Conservation (phyloP, 2,797 vertebrate genomes). For the Phrynocephalus vlangalii region DNA sequence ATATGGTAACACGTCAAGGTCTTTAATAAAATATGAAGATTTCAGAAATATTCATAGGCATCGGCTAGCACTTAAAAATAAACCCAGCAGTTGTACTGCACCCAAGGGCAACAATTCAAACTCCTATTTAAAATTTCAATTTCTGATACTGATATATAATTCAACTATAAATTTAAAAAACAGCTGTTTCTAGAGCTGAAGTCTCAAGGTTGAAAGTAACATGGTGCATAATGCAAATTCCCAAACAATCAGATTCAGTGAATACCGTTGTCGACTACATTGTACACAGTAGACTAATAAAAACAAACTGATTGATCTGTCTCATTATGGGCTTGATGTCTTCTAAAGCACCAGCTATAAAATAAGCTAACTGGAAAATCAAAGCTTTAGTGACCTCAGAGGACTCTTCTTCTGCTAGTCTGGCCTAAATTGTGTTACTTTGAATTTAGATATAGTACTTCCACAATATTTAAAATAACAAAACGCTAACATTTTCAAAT, state of each 20-base stretch:
- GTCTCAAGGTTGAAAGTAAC: conserved; percentile 73
- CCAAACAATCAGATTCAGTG: conserved; percentile 70
- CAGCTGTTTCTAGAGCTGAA: conserved; percentile 60
- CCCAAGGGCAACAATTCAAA: conserved; percentile 67
- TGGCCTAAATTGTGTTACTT: conserved; percentile 75
- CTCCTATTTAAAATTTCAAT: conserved; percentile 71
- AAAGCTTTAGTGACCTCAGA: conserved; percentile 79
- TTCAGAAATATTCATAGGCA: conserved; percentile 52
- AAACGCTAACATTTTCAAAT: conserved; percentile 61
- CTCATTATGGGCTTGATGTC: conserved; percentile 77
- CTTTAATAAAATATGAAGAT: conserved; percentile 21
- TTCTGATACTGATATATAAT: conserved; percentile 71
- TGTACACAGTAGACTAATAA: conserved; percentile 75
- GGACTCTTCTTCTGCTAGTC: conserved; percentile 74
- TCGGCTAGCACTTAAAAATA: conserved; percentile 51
- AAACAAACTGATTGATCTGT: conserved; percentile 78
- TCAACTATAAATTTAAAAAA: conserved; percentile 68
- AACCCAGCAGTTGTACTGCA: conserved; percentile 59
- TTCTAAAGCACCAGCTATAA: conserved; percentile 77
- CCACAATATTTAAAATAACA: conserved; percentile 69
- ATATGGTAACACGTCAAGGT: conserved; percentile 22
- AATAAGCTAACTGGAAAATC: conserved; percentile 81
- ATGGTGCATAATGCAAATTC: conserved; percentile 50
- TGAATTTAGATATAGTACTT: conserved; percentile 73
- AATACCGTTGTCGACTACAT: conserved; percentile 70